phyloP scores from a whole-genome alignment of 2,888 invertebrate genomes.

The Nematopogon swammerdamellus region DNA sequence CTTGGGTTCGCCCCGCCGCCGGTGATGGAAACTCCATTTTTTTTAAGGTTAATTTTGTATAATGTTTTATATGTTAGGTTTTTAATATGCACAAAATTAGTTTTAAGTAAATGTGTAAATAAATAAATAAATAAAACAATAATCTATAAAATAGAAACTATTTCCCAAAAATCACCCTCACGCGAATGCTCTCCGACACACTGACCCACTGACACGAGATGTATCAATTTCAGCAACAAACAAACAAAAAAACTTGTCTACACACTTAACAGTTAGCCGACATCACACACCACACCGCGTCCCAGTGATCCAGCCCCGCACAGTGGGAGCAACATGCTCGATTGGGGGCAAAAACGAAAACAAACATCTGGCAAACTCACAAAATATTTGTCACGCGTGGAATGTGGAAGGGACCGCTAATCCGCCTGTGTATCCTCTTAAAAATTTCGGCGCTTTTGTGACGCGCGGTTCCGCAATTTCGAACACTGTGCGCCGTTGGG shows the following conservation, averaged over 20 bases:
- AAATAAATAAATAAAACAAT: too few species aligned
- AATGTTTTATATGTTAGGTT: too few species aligned
- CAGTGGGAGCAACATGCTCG: background rate
- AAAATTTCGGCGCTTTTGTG: background rate
- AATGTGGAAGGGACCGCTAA: background rate
- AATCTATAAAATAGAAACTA: too few species aligned
- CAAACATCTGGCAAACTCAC: background rate
- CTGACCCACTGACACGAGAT: too few species aligned
- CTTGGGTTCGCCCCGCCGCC: too few species aligned
- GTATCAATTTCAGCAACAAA: too few species aligned
- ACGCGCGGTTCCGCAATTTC: background rate
- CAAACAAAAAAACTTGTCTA: background rate
- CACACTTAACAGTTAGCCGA: background rate
- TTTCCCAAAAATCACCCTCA: too few species aligned
- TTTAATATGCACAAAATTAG: too few species aligned
- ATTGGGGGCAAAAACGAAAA: background rate
- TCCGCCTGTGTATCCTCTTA: background rate
- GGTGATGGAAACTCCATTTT: too few species aligned
- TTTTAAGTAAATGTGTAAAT: too few species aligned
- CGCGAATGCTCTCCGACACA: too few species aligned
- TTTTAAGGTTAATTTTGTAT: too few species aligned
- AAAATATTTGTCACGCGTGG: background rate
- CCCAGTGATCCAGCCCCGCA: background rate
- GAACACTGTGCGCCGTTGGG: background rate
- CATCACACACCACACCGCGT: background rate